Conservation (phyloP, 2,797 vertebrate genomes). For the Acrossocheilus wenchowensis region DNA sequence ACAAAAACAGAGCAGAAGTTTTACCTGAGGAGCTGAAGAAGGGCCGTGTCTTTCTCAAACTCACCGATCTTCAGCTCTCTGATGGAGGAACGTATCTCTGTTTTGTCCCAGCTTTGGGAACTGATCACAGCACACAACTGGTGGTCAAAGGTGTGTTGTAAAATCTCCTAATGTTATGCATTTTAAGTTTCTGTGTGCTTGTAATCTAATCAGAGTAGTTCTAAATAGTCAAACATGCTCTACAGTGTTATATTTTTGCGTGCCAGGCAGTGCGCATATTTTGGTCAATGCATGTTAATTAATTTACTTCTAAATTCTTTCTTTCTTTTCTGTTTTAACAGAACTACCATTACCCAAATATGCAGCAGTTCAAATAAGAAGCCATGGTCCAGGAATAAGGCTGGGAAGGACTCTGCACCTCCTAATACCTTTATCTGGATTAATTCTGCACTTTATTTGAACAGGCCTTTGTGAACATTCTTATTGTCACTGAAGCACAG, state of each 20-base stretch:
- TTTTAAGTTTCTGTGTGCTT: not conserved
- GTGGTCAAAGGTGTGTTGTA: not conserved
- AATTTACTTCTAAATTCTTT: not conserved
- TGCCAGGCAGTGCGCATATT: not conserved
- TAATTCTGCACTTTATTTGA: not conserved
- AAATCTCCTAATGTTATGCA: not conserved
- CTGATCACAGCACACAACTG: not conserved
- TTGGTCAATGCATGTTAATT: not conserved
- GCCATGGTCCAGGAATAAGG: not conserved
- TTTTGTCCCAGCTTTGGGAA: not conserved
- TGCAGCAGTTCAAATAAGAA: not conserved
- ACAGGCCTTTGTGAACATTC: not conserved
- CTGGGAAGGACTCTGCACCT: not conserved
- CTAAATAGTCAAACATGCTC: not conserved
- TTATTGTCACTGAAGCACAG: not conserved
- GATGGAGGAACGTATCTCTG: slow-evolving; percentile 22
- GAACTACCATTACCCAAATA: not conserved
- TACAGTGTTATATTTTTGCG: not conserved
- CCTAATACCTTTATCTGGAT: not conserved
- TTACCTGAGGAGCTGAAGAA: not conserved
- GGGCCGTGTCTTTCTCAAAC: not conserved
- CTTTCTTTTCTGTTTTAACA: not conserved
- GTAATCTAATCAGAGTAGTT: not conserved
- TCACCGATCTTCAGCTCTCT: not conserved
- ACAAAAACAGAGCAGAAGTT: slow-evolving; percentile 14